These are phyloP conservation scores for Parotia lawesii DNA, from an alignment of 2,113 vertebrate species.

Conservation along the genomic window DNA sequence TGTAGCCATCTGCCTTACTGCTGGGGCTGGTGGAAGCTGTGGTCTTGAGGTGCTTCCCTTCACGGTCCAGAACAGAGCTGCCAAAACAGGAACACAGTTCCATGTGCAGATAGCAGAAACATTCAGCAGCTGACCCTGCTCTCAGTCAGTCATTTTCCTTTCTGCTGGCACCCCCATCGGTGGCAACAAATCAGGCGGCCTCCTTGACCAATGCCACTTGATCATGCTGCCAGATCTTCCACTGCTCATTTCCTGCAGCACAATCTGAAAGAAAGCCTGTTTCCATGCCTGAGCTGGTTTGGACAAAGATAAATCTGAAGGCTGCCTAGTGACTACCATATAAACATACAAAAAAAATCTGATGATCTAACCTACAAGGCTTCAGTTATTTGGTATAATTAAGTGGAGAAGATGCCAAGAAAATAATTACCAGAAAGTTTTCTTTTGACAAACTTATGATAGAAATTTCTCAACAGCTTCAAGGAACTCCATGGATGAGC, in stretches of 20 bases:
- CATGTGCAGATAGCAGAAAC: not conserved
- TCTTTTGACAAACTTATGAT: slow-evolving; percentile 23
- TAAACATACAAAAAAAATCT: not conserved
- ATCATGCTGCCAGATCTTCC: not conserved
- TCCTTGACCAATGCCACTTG: accelerated
- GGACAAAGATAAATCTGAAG: slow-evolving; percentile 32
- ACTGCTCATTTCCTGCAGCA: slow-evolving; percentile 10
- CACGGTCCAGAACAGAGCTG: not conserved
- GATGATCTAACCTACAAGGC: slow-evolving; percentile 18
- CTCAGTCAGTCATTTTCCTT: not conserved
- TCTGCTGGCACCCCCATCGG: not conserved
- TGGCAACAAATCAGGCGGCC: not conserved
- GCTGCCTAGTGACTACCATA: slow-evolving; percentile 17
- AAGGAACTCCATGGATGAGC: slow-evolving; percentile 51
- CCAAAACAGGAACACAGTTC: not conserved
- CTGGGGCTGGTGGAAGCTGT: not conserved
- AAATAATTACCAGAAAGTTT: slow-evolving; percentile 24
- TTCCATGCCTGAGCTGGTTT: not conserved
- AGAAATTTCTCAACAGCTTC: slow-evolving; percentile 69
- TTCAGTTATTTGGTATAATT: slow-evolving; percentile 45
- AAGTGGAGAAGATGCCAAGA: slow-evolving; percentile 19
- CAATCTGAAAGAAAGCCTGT: not conserved
- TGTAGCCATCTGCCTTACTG: not conserved
- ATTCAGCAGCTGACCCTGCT: not conserved
- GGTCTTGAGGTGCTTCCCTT: accelerated